Evolutionary conservation across 2,113 vertebrate genomes (phyloP), one percentile per base, ranked within the genome.

Genomic region (Elephantulus edwardii): DNA sequence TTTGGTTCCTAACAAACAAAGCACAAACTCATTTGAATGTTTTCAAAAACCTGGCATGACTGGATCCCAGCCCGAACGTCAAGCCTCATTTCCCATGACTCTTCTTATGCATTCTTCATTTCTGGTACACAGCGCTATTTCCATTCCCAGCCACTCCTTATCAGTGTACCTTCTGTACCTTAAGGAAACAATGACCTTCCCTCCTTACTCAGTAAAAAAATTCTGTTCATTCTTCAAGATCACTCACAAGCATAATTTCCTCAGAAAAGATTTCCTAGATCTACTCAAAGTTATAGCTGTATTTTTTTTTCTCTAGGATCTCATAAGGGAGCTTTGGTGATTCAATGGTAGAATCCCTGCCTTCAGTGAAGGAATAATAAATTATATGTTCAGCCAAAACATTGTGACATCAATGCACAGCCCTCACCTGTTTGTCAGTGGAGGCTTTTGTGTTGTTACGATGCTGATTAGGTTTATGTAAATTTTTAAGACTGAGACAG

Each of bases 191-290:
- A 17, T 5, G 30, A 24, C 48, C 68, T 52, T 50, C 35, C 40
- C 72, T 71, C 50, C 48, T 68, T 81, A 19, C 26, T 66, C 48
- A 33, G 48, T 64, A 19, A 64, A 19, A 24, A 52, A 58, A 68
- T 91, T 75, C 74, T 77, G 4, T 40, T 85, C 74, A 40, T 82
- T 84, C 70, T 91, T 70, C 11, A 35, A 85, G 44, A 77, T 33
- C 12, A 56, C 48, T 4, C 30, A 74, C 48, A 42, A 44, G 26
- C n/a, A 71, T 12, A 35, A 6, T 44, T 72, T 91, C 13, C 28
- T 71, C 74, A 44, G 2, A 17, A 33, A 88, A 8, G 11, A 52
- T 68, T 80, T 50, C 54, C 30, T 22, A 60, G 20, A 42, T 35
- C 44, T 20, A 35, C 38, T 80, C 42, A 66, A 38, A 58, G 33